These are phyloP conservation scores for Ochropacha duplaris DNA, from an alignment of 2,888 invertebrate species.

Conservation along the genomic window DNA sequence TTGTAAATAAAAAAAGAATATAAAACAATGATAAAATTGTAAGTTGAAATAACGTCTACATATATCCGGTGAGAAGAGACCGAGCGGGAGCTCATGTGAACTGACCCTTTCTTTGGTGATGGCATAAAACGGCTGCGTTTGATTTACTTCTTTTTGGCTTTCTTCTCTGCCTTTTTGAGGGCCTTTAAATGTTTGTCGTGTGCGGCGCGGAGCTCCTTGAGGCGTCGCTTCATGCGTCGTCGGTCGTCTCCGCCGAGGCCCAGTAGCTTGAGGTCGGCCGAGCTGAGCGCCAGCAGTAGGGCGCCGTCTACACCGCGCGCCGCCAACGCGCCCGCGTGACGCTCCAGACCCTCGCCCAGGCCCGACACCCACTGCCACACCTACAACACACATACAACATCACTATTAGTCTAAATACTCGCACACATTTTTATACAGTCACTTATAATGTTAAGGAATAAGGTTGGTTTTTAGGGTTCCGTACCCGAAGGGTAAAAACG, in stretches of 20 bases:
- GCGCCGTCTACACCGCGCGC: conserved; percentile 95
- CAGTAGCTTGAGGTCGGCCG: conserved; percentile 94
- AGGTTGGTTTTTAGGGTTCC: too few relatives aligned
- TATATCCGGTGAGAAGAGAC: conserved; percentile 7
- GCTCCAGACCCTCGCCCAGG: conserved; percentile 93
- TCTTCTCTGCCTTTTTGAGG: conserved; percentile 93
- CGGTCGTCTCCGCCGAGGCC: conserved; percentile 92
- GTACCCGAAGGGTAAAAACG: too few relatives aligned
- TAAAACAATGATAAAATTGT: not conserved
- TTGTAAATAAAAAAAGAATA: not conserved
- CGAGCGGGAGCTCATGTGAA: conserved; percentile 34
- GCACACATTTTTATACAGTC: too few relatives aligned
- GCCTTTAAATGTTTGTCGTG: conserved; percentile 95
- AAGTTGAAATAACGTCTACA: not conserved
- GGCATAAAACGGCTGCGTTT: conserved; percentile 15
- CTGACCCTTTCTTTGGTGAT: conserved; percentile 51
- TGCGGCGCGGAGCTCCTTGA: conserved; percentile 91
- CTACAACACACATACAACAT: conserved; percentile 60
- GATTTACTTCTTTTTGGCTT: conserved; percentile 87
- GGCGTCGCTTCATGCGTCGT: conserved; percentile 89
- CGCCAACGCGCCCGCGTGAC: conserved; percentile 93
- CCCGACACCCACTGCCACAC: conserved; percentile 95
- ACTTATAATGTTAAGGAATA: too few relatives aligned
- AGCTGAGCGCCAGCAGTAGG: conserved; percentile 93
- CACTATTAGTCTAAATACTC: too few relatives aligned